Base-by-base conservation (phyloP, 2,113 vertebrate genomes). In the Hepsetus odoe region DNA sequence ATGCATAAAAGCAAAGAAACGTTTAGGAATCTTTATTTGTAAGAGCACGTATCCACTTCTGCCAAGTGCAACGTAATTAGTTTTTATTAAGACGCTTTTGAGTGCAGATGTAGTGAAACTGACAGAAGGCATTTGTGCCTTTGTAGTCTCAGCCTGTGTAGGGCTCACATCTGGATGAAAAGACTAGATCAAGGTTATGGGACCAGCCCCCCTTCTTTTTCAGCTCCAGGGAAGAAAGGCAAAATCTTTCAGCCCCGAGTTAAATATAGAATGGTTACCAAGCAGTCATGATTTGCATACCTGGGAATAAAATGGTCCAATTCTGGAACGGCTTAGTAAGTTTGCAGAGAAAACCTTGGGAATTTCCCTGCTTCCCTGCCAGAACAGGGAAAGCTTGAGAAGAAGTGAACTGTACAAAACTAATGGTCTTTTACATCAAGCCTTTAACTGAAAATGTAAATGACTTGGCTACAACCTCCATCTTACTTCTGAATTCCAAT, bases 211-310 rank as follows among this genome's bases (percentile, higher is more conserved):
- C 35, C 75, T 59, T 73, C 71, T 76, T 64, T 64, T 32, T 28
- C 53, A 70, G 58, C 68, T 77, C 76, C 74, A 58, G 80, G 80
- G 81, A 80, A 77, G 68, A 75, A 86, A 80, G 62, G 24, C 81
- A 53, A 75, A 76, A 83, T 77, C 79, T 70, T 61, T 24, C 38
- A 80, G 79, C 78, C 72, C 32, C 42, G 62, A 73, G 83, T 85
- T 87, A 85, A 76, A 84, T 85, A 85, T 83, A 85, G 83, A 75
- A 83, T 64, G 67, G 81, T 72, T 70, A 76, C 80, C 46, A 62
- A 74, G 44, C 69, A 55, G 42, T 71, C 51, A 55, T 65, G 56
- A 80, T 85, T 85, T 75, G 75, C 80, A 87, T 83, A 82, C 71
- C 80, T 77, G 80, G 44, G 71, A 75, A 72, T 77, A 74, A 85